phyloP scores from a whole-genome alignment of 2,888 invertebrate species.

The Protodeltote pygarga region DNA sequence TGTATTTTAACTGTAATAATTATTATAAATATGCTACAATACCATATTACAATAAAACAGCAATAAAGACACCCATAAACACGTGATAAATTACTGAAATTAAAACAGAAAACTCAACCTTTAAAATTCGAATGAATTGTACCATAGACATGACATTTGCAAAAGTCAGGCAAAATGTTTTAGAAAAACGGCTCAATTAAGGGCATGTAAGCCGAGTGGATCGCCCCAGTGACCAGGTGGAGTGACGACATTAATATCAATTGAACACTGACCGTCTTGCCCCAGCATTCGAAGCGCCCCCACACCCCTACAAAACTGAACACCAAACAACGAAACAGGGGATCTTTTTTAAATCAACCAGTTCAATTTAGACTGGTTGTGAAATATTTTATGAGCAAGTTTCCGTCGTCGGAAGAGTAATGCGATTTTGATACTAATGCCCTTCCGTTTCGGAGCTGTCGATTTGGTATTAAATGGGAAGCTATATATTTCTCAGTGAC shows the following conservation, averaged over 20 bases:
- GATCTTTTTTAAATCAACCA: conserved; percentile 21
- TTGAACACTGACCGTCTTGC: conserved; percentile 79
- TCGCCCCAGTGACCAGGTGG: conserved; percentile 77
- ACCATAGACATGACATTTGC: conserved; percentile 25
- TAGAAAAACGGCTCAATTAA: conserved; percentile 42
- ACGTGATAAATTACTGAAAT: conserved; percentile 6
- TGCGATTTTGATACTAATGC: conserved; percentile 76
- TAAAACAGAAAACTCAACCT: background rate
- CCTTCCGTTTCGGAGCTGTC: conserved; percentile 49
- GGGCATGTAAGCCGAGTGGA: conserved; percentile 67
- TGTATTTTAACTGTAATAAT: no score
- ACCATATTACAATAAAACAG: conserved; percentile 6
- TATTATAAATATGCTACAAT: no score
- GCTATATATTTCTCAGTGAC: conserved; percentile 42
- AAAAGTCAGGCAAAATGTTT: conserved; percentile 20
- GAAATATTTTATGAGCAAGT: conserved; percentile 81
- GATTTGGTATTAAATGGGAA: conserved; percentile 49
- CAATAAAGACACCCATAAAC: conserved; percentile 11
- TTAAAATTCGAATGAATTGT: conserved; percentile 5
- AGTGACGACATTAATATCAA: conserved; percentile 83
- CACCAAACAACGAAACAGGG: conserved; percentile 26
- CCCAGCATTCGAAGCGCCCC: conserved; percentile 61
- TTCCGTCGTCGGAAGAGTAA: conserved; percentile 73
- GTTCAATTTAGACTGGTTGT: conserved; percentile 59
- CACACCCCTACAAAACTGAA: conserved; percentile 45